A percentile compares a stretch with the other conserved stretches of the same genome.
Conservation (phyloP, 2,888 invertebrate species). For the Lacanobia oleracea region DNA sequence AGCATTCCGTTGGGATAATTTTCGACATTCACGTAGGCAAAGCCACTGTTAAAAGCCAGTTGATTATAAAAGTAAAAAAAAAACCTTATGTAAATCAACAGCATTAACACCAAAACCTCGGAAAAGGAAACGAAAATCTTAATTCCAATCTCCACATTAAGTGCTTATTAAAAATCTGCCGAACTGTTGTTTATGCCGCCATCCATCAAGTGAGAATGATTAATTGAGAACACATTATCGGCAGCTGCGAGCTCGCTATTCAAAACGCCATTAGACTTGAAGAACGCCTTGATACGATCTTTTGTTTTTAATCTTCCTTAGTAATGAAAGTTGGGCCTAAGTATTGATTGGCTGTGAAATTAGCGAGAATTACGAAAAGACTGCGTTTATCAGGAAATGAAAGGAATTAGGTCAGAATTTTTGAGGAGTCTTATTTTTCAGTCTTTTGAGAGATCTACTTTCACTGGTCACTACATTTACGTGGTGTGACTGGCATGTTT, state of each 20-base stretch:
- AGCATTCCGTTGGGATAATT: too few species aligned
- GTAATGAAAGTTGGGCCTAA: constrained; percentile 56
- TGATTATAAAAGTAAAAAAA: constrained; percentile 6
- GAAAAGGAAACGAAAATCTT: constrained; percentile 43
- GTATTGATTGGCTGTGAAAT: constrained; percentile 55
- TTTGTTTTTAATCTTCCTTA: constrained; percentile 64
- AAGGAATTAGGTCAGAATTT: not conserved
- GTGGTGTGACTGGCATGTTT: not conserved
- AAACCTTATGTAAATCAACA: constrained; percentile 36
- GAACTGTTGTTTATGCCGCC: constrained; percentile 72
- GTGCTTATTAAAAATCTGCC: constrained; percentile 68
- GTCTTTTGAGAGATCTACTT: not conserved
- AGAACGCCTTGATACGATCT: constrained; percentile 61
- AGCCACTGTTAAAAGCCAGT: too few species aligned
- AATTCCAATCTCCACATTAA: constrained; percentile 60
- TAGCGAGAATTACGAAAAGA: constrained; percentile 26
- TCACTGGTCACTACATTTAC: not conserved
- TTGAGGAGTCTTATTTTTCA: not conserved
- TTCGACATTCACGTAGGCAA: too few species aligned
- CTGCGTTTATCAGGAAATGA: not conserved
- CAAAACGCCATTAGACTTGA: constrained; percentile 72
- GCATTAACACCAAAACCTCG: constrained; percentile 22
- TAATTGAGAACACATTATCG: constrained; percentile 81
- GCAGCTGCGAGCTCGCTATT: constrained; percentile 70
- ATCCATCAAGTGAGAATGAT: constrained; percentile 78